Conservation (phyloP, 1,140 invertebrate genomes). For the Oryctes rhinoceros region DNA sequence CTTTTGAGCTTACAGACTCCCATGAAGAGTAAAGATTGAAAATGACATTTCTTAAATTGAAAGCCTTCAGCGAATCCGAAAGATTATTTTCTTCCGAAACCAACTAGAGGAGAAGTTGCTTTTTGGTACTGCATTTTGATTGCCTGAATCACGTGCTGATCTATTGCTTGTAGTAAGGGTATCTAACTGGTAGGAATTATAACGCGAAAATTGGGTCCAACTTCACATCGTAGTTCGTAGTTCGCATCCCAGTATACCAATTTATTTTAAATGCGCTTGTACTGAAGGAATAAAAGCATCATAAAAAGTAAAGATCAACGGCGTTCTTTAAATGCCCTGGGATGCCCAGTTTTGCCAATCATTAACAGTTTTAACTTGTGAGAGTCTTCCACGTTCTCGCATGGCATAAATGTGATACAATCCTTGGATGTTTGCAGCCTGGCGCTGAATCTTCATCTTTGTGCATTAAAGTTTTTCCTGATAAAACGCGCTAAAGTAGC, state of each 20-base stretch:
- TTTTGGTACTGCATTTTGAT: too few species aligned
- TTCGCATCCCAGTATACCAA: conserved; percentile 45
- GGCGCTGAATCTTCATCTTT: neutral
- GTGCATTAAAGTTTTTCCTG: too few species aligned
- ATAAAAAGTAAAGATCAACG: too few species aligned
- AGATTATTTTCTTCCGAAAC: conserved; percentile 21
- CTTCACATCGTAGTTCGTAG: conserved; percentile 45
- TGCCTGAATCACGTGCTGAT: conserved; percentile 61
- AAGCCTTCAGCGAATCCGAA: conserved; percentile 19
- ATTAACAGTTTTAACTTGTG: too few species aligned
- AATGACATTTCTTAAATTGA: conserved; percentile 14
- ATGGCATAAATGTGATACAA: neutral
- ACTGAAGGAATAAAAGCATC: too few species aligned
- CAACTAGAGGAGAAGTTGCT: too few species aligned
- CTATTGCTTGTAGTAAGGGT: conserved; percentile 63
- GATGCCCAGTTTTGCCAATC: conserved; percentile 45
- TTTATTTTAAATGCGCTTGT: too few species aligned
- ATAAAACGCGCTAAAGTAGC: neutral
- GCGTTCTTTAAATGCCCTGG: conserved; percentile 52
- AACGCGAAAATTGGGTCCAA: conserved; percentile 52
- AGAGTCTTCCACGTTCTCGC: neutral
- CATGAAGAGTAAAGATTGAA: neutral
- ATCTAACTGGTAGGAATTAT: conserved; percentile 62
- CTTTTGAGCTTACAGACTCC: conserved; percentile 2
- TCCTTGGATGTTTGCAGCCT: neutral